Conservation (phyloP, 2,113 vertebrate genomes). For the Oceanites oceanicus region DNA sequence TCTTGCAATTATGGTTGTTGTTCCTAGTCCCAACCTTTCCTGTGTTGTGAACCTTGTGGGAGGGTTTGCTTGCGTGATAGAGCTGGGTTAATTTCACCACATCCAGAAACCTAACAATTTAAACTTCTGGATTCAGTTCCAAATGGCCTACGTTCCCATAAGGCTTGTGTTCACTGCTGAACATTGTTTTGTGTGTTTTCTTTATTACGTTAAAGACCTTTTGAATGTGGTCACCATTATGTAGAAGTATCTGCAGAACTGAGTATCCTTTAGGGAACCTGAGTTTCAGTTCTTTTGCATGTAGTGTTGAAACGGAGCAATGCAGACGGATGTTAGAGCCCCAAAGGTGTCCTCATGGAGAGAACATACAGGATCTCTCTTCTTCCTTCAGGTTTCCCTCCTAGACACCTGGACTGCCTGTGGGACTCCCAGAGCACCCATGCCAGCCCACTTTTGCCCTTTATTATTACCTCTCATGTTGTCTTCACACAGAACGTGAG, state of each 20-base stretch:
- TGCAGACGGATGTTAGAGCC: background rate
- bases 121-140: background rate
- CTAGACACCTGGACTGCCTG: background rate
- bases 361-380: background rate
- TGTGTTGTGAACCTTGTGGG: background rate
- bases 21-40: background rate
- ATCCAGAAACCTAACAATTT: background rate
- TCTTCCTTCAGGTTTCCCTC: background rate
- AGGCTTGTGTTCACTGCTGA: background rate
- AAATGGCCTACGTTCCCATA: background rate
- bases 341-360: background rate
- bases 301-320: background rate
- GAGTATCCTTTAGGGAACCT: background rate
- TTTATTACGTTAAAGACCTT: background rate
- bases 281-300: background rate
- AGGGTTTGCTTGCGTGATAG: background rate
- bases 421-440: background rate
- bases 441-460: background rate
- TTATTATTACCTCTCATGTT: background rate
- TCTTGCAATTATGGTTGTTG: background rate
- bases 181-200: background rate
- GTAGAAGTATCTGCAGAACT: background rate
- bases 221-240: background rate
- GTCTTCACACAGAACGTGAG: background rate
- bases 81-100: background rate